Percentiles rank a stretch among this genome's conserved stretches.
Conservation (phyloP, 2,888 invertebrate species). For the Dolichomitus sp. region DNA sequence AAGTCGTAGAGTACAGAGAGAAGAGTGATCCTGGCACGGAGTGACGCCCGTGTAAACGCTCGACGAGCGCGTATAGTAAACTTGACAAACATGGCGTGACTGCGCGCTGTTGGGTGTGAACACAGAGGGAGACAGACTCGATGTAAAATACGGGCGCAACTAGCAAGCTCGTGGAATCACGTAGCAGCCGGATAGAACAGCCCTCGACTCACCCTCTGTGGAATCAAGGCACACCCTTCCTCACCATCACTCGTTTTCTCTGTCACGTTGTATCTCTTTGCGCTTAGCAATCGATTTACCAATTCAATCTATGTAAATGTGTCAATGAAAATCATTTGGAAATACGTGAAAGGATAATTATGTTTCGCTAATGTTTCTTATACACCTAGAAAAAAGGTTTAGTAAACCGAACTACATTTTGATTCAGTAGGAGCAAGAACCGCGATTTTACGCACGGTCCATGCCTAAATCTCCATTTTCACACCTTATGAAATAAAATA, state of each 20-base stretch:
- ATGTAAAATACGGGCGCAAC: slow-evolving; percentile 63
- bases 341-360: not conserved
- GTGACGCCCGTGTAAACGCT: slow-evolving; percentile 75
- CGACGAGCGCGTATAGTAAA: slow-evolving; percentile 72
- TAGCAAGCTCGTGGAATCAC: slow-evolving; percentile 61
- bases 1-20: slow-evolving; percentile 63
- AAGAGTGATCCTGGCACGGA: slow-evolving; percentile 75
- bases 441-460: too few relatives aligned
- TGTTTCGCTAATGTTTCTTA: not conserved
- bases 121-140: slow-evolving; percentile 67
- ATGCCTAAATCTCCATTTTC: too few relatives aligned
- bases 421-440: too few relatives aligned
- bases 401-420: too few relatives aligned
- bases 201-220: slow-evolving; percentile 60
- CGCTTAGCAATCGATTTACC: slow-evolving; percentile 57
- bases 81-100: slow-evolving; percentile 80
- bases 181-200: slow-evolving; percentile 59
- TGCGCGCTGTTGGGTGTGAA: slow-evolving; percentile 77
- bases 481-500: too few relatives aligned
- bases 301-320: slow-evolving; percentile 61
- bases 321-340: slow-evolving; percentile 46
- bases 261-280: slow-evolving; percentile 53
- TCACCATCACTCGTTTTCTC: not conserved
- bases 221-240: slow-evolving; percentile 65
- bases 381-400: not conserved